Percentiles rank a stretch among this genome's conserved stretches.
These are phyloP conservation scores for Phymastichus coffea DNA, from an alignment of 1,140 invertebrate species.

Conservation along the genomic window DNA sequence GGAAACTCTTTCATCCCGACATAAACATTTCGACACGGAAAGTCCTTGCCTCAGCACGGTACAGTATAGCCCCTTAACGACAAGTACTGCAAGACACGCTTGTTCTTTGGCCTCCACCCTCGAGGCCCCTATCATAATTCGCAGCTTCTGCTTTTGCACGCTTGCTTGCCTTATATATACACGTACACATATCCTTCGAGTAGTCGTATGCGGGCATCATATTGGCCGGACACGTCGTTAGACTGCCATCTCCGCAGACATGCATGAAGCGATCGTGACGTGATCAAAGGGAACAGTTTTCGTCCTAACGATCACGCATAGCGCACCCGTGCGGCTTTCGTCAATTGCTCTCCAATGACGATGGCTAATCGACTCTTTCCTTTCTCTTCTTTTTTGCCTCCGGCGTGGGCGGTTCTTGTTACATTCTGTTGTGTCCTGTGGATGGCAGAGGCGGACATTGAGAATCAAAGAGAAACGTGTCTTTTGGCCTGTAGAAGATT, in stretches of 20 bases:
- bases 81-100: not conserved
- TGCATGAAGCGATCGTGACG: conserved; percentile 34
- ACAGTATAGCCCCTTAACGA: too few relatives aligned
- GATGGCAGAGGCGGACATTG: too few relatives aligned
- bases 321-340: not conserved
- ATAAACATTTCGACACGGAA: too few relatives aligned
- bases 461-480: too few relatives aligned
- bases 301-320: conserved; percentile 14
- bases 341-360: not conserved
- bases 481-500: too few relatives aligned
- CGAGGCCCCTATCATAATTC: conserved; percentile 44
- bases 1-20: too few relatives aligned
- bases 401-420: too few relatives aligned
- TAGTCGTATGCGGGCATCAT: conserved; percentile 39
- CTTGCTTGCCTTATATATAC: not conserved
- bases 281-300: conserved; percentile 39
- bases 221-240: conserved; percentile 13
- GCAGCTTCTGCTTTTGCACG: conserved; percentile 41
- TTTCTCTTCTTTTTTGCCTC: too few relatives aligned
- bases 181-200: conserved; percentile 30
- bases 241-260: not conserved
- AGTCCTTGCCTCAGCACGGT: too few relatives aligned
- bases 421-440: too few relatives aligned
- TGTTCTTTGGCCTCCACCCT: too few relatives aligned
- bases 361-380: conserved; percentile 2